These are phyloP conservation scores for Dysidea cf. avara DNA, from an alignment of 37 sponge, comb jelly and placozoan genomes.

Conservation along the genomic window DNA sequence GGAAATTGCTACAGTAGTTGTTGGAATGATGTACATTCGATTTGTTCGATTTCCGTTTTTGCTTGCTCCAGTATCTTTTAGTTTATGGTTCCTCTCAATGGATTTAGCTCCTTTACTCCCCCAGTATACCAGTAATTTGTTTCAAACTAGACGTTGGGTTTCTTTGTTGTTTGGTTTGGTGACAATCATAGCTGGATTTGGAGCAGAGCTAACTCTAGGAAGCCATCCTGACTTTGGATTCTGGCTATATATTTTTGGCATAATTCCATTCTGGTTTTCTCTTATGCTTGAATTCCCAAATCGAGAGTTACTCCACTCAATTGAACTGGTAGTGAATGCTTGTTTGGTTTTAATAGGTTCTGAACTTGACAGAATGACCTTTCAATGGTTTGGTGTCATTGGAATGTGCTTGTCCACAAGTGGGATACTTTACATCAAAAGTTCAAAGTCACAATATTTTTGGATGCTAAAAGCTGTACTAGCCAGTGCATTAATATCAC, in stretches of 20 bases:
- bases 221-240: too few species aligned
- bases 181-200: constrained; percentile 14
- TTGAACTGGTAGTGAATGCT: constrained; percentile 30
- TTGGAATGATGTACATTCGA: too few species aligned
- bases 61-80: constrained; percentile 34
- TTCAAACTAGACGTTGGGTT: too few species aligned
- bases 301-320: constrained; percentile 11
- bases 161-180: too few species aligned
- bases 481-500: constrained; percentile 24
- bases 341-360: constrained; percentile 23
- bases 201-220: constrained; percentile 13
- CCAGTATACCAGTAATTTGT: too few species aligned
- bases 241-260: constrained; percentile 51
- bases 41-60: too few species aligned
- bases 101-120: constrained; percentile 38
- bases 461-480: constrained; percentile 43
- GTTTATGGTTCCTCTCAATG: constrained; percentile 58
- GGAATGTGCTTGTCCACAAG: too few species aligned
- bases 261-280: constrained; percentile 28
- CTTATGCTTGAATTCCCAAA: constrained; percentile 3
- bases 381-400: constrained; percentile 40
- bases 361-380: constrained; percentile 33
- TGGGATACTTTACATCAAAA: too few species aligned
- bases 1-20: too few species aligned
- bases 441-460: background rate